Conservation (phyloP, 2,797 vertebrate genomes). For the Sarcophilus harrisii region DNA sequence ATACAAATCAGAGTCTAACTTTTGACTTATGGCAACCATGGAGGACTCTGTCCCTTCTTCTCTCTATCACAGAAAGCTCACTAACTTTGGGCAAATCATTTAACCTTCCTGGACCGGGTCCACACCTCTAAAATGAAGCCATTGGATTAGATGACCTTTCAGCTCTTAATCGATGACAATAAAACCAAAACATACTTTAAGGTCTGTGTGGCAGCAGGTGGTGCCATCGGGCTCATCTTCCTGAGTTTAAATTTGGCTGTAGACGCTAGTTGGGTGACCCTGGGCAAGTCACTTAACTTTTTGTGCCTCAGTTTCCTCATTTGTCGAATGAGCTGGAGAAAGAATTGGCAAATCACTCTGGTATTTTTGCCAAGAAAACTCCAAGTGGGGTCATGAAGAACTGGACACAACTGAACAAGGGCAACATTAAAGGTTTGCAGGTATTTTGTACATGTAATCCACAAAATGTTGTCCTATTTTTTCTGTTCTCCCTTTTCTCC, state of each 20-base stretch:
- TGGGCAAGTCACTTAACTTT: neutral
- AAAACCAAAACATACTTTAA: neutral
- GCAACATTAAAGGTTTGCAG: neutral
- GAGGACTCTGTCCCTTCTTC: neutral
- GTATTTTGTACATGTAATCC: neutral
- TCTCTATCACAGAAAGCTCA: neutral
- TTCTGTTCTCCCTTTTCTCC: neutral
- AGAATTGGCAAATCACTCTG: neutral
- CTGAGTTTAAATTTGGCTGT: neutral
- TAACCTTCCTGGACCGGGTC: neutral
- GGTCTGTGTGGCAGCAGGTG: neutral
- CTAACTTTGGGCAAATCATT: neutral
- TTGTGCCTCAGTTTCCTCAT: neutral
- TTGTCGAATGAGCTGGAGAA: neutral
- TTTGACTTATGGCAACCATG: neutral
- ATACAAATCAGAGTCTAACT: neutral
- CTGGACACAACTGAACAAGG: neutral
- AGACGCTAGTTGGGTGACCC: neutral
- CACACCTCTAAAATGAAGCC: neutral
- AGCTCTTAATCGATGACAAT: neutral
- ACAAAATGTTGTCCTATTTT: neutral
- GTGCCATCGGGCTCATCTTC: neutral
- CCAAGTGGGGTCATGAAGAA: neutral
- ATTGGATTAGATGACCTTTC: neutral
- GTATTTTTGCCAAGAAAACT: neutral